Evolutionary conservation across 2,888 invertebrate genomes (phyloP), one percentile per base, ranked within the genome.

Genomic region (Drosophila pseudotalamancana): DNA sequence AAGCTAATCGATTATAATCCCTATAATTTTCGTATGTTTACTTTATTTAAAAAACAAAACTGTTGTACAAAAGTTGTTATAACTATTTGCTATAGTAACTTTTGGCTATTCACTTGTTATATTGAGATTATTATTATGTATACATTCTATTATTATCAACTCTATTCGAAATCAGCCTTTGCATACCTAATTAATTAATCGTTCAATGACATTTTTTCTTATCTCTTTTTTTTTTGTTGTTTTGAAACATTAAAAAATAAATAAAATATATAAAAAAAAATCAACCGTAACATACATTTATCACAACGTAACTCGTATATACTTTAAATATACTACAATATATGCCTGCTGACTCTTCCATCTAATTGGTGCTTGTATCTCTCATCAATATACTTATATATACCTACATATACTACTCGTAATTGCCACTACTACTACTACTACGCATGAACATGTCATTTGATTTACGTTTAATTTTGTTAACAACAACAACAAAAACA

Each of bases 351-450:
- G 86, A 79, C 71, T 81, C 68, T 83, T 76, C 71, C 71, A 82
- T 83, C 65, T 82, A 71, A 89, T 90, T 90, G 90, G 87, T 90
- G 90, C 89, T 90, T 90, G 90, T 82, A 81, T 76, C 64, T 72
- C 65, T 70, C 72, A 70, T 72, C 56, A 72, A 68, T 59, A 67
- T 63, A 31, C 46, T 21, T 64, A 29, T 59, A 59, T 67, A 57
- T 63, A 74, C 56, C 43, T 56, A 42, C 57, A 70, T 51, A 40
- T 29, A 42, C 25, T 51, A 71, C 50, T 54, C 27, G 43, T 49
- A 45, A 54, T 16, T 59, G 34, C 46, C 50, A 57, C 51, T 32
- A 72, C 57, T 59, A 56, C 57, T 59, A 56, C 50, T 75, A 72
- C 71, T 80, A 63, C 76, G 83, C 83, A 83, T 83, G 83, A 77